Evolutionary conservation across 2,888 invertebrate genomes (phyloP).

Genomic region (Dascillus cervinus): DNA sequence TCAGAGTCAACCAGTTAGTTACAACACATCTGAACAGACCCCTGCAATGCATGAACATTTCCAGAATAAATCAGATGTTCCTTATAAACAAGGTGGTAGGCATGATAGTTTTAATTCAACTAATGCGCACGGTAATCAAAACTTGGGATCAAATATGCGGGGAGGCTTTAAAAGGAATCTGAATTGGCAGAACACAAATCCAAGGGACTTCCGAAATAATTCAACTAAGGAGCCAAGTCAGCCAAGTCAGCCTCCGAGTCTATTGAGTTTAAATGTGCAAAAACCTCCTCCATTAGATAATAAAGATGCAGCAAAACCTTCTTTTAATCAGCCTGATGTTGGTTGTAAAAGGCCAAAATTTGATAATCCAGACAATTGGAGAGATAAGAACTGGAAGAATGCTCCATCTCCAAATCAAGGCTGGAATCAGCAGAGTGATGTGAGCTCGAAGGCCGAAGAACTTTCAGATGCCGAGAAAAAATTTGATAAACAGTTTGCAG

Average conservation of each 20-base stretch:
- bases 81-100: background rate
- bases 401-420: conserved; percentile 33
- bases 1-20: conserved; percentile 35
- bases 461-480: conserved; percentile 66
- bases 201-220: conserved; percentile 20
- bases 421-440: conserved; percentile 4
- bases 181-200: conserved; percentile 26
- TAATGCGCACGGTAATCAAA: conserved; percentile 34
- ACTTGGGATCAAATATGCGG: too few species aligned
- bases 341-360: conserved; percentile 6
- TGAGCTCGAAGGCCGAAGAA: conserved; percentile 26
- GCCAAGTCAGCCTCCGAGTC: conserved; percentile 27
- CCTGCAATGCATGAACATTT: conserved; percentile 36
- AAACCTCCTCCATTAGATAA: conserved; percentile 10
- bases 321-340: conserved; percentile 8
- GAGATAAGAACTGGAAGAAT: conserved; percentile 13
- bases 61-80: background rate
- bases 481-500: conserved; percentile 81
- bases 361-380: conserved; percentile 3
- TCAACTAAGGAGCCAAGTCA: too few species aligned
- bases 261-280: conserved; percentile 11
- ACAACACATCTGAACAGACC: conserved; percentile 20
- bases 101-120: conserved; percentile 38
- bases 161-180: too few species aligned
- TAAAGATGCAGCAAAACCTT: conserved; percentile 13